phyloP scores from a whole-genome alignment of 2,797 vertebrate genomes.

The Enteromius afrohamiltoni region DNA sequence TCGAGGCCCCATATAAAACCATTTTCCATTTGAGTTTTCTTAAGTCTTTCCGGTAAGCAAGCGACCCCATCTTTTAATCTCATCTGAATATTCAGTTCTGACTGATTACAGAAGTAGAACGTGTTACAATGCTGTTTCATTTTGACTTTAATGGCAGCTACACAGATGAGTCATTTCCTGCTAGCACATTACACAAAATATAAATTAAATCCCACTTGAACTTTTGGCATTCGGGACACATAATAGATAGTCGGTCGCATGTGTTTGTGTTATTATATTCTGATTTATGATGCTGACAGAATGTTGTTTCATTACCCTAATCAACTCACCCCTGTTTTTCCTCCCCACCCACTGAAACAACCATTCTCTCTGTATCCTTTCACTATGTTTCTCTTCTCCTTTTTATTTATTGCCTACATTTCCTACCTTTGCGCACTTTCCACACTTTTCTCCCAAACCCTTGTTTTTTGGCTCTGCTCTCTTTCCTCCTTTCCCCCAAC shows the following conservation, averaged over 20 bases:
- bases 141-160: neutral
- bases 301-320: slow-evolving; percentile 62
- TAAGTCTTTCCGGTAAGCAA: neutral
- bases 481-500: slow-evolving; percentile 56
- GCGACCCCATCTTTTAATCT: neutral
- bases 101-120: slow-evolving; percentile 6
- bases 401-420: slow-evolving; percentile 15
- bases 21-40: neutral
- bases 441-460: neutral
- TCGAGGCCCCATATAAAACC: neutral
- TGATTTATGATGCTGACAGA: slow-evolving; percentile 41
- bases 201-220: neutral
- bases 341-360: slow-evolving; percentile 52
- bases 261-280: slow-evolving; percentile 30
- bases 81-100: neutral
- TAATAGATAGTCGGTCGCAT: slow-evolving; percentile 25
- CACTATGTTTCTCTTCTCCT: slow-evolving; percentile 27
- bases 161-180: neutral
- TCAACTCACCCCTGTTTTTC: slow-evolving; percentile 63
- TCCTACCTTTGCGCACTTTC: slow-evolving; percentile 27
- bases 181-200: neutral
- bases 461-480: slow-evolving; percentile 28
- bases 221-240: neutral
- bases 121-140: neutral
- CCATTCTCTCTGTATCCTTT: slow-evolving; percentile 50